These are phyloP conservation scores for Tipula vernalis DNA, from an alignment of 2,888 invertebrate genomes.

Conservation along the genomic window DNA sequence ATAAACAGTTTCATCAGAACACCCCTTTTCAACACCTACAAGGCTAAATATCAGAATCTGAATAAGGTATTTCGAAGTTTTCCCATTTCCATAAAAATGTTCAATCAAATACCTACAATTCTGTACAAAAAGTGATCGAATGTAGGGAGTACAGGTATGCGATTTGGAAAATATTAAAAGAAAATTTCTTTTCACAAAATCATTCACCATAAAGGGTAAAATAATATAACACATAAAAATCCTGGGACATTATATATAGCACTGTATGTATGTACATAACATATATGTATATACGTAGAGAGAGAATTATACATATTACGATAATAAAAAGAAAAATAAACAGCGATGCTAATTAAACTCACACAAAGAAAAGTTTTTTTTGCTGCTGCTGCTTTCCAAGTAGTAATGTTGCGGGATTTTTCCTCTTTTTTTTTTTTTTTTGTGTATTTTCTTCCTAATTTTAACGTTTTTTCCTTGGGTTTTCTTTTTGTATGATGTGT, in stretches of 20 bases:
- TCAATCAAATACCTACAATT: not conserved
- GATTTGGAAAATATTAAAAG: not conserved
- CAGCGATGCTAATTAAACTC: constrained; percentile 4
- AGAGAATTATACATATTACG: not conserved
- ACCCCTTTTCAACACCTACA: too few relatives aligned
- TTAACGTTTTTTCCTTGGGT: not conserved
- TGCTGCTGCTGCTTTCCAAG: not conserved
- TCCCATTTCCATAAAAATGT: not conserved
- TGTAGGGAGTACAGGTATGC: not conserved
- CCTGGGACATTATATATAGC: not conserved
- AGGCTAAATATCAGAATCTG: too few relatives aligned
- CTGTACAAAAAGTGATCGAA: not conserved
- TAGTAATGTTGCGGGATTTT: not conserved
- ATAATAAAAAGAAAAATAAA: not conserved
- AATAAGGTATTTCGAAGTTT: too few relatives aligned
- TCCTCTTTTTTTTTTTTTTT: not conserved
- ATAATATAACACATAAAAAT: not conserved
- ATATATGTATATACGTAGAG: not conserved
- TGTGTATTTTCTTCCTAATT: not conserved
- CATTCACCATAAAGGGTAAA: not conserved
- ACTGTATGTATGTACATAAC: not conserved
- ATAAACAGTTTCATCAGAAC: too few relatives aligned
- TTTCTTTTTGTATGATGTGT: not conserved
- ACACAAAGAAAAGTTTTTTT: not conserved
- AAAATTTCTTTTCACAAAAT: not conserved